phyloP scores from a whole-genome alignment of 2,113 vertebrate genomes.

The Arenaria interpres region DNA sequence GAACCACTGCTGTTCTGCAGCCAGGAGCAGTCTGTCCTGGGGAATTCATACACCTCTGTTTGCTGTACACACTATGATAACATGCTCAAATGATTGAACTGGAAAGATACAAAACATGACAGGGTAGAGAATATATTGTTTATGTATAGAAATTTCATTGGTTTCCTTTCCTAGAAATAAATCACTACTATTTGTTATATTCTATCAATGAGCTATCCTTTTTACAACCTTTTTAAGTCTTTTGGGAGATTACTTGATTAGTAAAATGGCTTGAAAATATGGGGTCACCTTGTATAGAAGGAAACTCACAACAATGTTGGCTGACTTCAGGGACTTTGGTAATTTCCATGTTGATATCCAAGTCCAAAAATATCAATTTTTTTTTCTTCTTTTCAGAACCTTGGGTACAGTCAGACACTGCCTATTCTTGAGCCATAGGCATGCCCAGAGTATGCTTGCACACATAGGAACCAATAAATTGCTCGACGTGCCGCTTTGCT shows the following conservation, averaged over 20 bases:
- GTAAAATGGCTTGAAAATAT: not conserved
- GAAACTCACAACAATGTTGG: not conserved
- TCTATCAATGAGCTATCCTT: not conserved
- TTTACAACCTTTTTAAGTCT: not conserved
- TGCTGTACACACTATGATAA: not conserved
- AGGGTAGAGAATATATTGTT: not conserved
- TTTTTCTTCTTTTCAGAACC: not conserved
- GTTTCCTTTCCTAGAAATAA: not conserved
- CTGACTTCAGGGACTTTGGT: not conserved
- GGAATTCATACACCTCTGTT: not conserved
- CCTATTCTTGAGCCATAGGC: not conserved
- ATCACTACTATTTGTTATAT: not conserved
- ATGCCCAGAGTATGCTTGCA: not conserved
- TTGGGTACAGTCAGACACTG: not conserved
- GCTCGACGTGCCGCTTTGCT: not conserved
- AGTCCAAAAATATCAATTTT: not conserved
- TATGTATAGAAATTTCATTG: not conserved
- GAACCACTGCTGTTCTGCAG: not conserved
- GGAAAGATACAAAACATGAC: not conserved
- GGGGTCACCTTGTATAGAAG: not conserved
- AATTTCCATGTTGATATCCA: not conserved
- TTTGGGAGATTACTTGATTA: not conserved
- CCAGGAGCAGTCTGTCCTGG: not conserved
- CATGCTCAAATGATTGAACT: not conserved
- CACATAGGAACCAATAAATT: not conserved